phyloP scores from a whole-genome alignment of 2,888 invertebrate species.

The Cheilosia grossa region DNA sequence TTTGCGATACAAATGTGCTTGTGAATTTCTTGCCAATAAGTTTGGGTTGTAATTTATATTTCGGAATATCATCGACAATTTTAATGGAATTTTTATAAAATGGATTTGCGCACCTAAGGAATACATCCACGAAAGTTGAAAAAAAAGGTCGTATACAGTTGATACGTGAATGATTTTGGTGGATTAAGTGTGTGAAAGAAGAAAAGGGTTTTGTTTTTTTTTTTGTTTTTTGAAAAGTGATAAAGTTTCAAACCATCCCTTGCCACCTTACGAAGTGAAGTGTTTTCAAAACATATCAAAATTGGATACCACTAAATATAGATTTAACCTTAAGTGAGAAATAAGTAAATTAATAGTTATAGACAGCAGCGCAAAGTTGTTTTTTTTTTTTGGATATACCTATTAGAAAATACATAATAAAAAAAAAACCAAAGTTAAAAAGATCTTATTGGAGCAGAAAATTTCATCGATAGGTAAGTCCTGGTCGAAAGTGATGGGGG shows the following conservation, averaged over 20 bases:
- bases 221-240: not conserved
- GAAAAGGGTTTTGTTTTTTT: not conserved
- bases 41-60: not conserved
- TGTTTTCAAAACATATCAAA: conserved; percentile 32
- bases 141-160: not conserved
- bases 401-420: not conserved
- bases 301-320: conserved; percentile 42
- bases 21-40: not conserved
- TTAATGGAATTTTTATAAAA: not conserved
- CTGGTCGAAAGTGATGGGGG: too few species aligned
- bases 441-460: conserved; percentile 22
- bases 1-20: conserved; percentile 2
- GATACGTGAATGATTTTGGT: conserved; percentile 5
- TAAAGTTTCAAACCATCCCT: not conserved
- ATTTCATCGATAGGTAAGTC: not conserved
- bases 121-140: not conserved
- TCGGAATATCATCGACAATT: conserved; percentile 3
- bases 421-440: not conserved
- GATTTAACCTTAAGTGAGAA: not conserved
- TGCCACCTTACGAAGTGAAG: conserved; percentile 7
- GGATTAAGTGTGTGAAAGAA: not conserved
- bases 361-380: conserved; percentile 29
- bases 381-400: conserved; percentile 36
- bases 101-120: conserved; percentile 1
- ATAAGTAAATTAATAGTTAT: not conserved